A percentile compares a stretch with the other conserved stretches of the same genome.
phyloP scores from a whole-genome alignment of 2,113 vertebrate genomes.

The Corythoichthys intestinalis region DNA sequence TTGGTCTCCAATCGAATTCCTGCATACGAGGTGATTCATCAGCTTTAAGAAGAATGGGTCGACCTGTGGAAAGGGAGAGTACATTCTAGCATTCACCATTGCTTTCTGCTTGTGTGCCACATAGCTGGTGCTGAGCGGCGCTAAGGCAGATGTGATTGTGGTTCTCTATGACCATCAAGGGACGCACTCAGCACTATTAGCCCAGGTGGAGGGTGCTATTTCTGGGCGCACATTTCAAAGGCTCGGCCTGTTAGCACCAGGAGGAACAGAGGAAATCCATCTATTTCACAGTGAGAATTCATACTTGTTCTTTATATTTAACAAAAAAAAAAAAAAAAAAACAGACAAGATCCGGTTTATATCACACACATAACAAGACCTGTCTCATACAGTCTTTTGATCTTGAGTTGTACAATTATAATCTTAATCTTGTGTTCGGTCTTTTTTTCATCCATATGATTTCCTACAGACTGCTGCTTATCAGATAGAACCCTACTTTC shows the following conservation, averaged over 20 bases:
- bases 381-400: background rate
- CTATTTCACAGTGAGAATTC: slow-evolving; percentile 73
- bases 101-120: slow-evolving; percentile 2
- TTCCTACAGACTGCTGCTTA: slow-evolving; percentile 66
- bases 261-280: slow-evolving; percentile 73
- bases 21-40: slow-evolving; percentile 76
- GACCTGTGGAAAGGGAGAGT: background rate
- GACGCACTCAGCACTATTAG: slow-evolving; percentile 72
- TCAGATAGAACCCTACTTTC: slow-evolving; percentile 67
- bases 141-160: slow-evolving; percentile 59
- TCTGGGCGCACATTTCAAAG: slow-evolving; percentile 67
- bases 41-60: background rate
- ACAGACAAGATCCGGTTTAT: background rate
- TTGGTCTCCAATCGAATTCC: slow-evolving; percentile 78
- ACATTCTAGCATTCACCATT: background rate
- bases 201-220: slow-evolving; percentile 64
- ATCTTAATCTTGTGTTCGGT: background rate
- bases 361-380: background rate
- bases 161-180: slow-evolving; percentile 77
- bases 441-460: background rate
- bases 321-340: background rate
- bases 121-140: slow-evolving; percentile 76
- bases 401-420: background rate
- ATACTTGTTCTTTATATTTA: background rate
- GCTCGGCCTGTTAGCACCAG: slow-evolving; percentile 76